Base-by-base conservation (phyloP, 2,888 invertebrate genomes). In the Helicoverpa assulta region DNA sequence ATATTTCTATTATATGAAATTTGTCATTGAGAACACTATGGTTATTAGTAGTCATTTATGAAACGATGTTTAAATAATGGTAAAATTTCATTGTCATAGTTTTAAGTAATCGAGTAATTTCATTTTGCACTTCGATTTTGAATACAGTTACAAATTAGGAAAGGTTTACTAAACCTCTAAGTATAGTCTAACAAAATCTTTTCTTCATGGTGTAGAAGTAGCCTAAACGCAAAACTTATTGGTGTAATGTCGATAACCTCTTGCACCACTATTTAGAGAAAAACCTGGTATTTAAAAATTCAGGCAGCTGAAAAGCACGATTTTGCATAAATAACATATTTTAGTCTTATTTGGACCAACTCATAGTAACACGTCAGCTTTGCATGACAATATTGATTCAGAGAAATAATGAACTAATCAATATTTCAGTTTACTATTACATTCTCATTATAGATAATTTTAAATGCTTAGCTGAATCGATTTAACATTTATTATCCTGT, bases 31-130 rank as follows among this genome's bases (percentile, higher is more conserved):
- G 86, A 94, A 94, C 93, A 93, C 93, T 92, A 91, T 89, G 90
- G 89, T 92, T 92, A 92, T 92, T 93, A 91, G 94, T 95, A 94
- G 94, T 93, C 93, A 94, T 94, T 92, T 92, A 93, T 91, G 90
- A 89, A 91, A 92, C 89, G 87, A 93, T 92, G 92, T 92, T 93
- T 91, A 90, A 90, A 90, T 93, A 93, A 93, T 92, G 90, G 88
- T 92, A 90, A 93, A 94, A 94, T 93, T 92, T 95, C 93, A 94
- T 93, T 93, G 94, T 95, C 93, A 94, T 95, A 95, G 95, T 93
- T 93, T 93, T 95, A 95, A 93, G 95, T 93, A 94, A 92, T 94
- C 89, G 85, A 93, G 90, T 94, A 92, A 94, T 94, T 94, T 94
- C 91, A 88, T 95, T 95, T 94, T 93, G 95, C 95, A 95, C 95